Evolutionary conservation across 1,140 invertebrate genomes (phyloP), one percentile per base, ranked within the genome.

Genomic region (Orchestia grillus): DNA sequence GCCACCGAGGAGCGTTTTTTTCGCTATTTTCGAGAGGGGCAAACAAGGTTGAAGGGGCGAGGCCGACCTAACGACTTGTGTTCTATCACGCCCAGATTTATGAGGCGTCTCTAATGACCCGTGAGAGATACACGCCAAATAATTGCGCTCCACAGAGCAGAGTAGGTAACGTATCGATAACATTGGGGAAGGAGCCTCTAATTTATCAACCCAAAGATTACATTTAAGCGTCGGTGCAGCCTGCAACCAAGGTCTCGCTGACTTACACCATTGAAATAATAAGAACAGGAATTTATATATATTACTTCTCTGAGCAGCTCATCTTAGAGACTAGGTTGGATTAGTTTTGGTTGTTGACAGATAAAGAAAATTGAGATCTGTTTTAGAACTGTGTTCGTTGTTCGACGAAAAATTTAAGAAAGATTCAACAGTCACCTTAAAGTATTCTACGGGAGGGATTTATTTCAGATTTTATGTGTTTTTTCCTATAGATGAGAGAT

Each of bases 81-180:
- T 47, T 94, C 92, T 94, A 94, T 94, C 92, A 94, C 44, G 44
- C 40, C 92, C 6, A 94, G 92, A 94, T 94, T 94, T 94, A 94
- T 94, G 44, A 44, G 41, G 44, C 44, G 92, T 94, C 92, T 94
- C 44, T 94, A 94, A 94, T 94, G 92, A 94, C 92, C 92, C 92
- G 92, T 94, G 92, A 94, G 92, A 94, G 44, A 94, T 94, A 94
- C 92, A 94, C 44, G 43, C 92, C 43, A 94, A 94, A 94, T 94
- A 94, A 94, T 94, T 94, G 92, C 44, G 43, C 43, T 94, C 41
- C 44, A n/a, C 40, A 45, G 44, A 40, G 43, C 44, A 47, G 47
- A 40, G 92, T 94, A 40, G 92, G 43, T 36, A 77, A 77, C 62
- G 92, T 94, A 94, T 94, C 92, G 92, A 47, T 94, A 94, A 94